Conservation (phyloP, 2,888 invertebrate species). For the Ceriagrion tenellum region DNA sequence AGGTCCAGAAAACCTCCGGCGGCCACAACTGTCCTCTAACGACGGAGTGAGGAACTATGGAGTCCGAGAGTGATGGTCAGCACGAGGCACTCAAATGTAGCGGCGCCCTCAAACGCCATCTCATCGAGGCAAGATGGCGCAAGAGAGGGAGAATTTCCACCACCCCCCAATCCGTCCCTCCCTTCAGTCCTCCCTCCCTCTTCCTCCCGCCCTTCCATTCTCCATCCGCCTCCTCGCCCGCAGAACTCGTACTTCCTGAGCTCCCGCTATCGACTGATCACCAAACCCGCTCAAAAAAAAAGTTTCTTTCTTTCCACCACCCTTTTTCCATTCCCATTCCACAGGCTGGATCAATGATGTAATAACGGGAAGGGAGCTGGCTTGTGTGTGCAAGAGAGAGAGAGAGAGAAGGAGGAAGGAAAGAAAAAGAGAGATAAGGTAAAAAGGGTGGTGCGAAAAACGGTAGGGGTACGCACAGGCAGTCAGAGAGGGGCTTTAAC, state of each 20-base stretch:
- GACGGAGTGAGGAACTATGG: constrained; percentile 43
- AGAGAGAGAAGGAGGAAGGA: background rate
- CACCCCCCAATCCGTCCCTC: background rate
- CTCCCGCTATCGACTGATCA: background rate
- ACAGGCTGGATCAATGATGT: background rate
- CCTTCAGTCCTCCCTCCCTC: background rate
- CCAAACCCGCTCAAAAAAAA: background rate
- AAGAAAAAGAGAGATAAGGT: background rate
- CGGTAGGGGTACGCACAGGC: background rate
- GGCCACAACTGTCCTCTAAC: constrained; percentile 64
- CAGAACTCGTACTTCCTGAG: background rate
- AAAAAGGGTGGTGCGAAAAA: background rate
- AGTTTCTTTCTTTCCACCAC: background rate
- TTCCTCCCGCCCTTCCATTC: background rate
- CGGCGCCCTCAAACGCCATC: background rate
- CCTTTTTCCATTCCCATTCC: background rate
- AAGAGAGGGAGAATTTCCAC: background rate
- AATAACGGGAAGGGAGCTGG: background rate
- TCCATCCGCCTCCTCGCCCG: background rate
- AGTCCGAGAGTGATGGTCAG: constrained; percentile 38
- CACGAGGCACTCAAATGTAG: constrained; percentile 36
- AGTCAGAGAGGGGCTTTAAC: background rate
- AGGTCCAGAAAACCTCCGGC: constrained; percentile 9
- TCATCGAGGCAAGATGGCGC: constrained; percentile 18
- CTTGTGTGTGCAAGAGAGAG: background rate